Percentiles rank a stretch among this genome's conserved stretches.
These are phyloP conservation scores for Marasmarcha lunaedactyla DNA, from an alignment of 2,888 invertebrate species.

Conservation along the genomic window DNA sequence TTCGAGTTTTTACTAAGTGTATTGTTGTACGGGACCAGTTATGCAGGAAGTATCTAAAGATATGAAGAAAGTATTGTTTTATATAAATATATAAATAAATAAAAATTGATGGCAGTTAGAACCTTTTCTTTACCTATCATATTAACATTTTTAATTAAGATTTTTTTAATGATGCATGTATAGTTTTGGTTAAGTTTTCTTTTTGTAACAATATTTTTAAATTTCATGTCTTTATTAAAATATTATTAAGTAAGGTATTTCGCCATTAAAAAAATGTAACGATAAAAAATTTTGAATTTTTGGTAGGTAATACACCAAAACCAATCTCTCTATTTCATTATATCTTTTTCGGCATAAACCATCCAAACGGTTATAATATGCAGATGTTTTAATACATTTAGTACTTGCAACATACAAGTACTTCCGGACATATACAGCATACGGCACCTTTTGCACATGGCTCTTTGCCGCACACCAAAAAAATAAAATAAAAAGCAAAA, in stretches of 20 bases:
- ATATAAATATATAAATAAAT: too few species aligned
- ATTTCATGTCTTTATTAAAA: neutral
- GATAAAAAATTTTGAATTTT: too few species aligned
- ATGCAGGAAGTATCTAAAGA: neutral
- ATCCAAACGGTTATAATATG: conserved; percentile 15
- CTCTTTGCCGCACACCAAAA: conserved; percentile 15
- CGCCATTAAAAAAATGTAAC: too few species aligned
- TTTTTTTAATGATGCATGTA: too few species aligned
- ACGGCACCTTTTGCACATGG: conserved; percentile 56
- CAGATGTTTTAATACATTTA: conserved; percentile 29
- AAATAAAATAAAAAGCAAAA: conserved; percentile 3
- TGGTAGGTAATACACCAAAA: too few species aligned
- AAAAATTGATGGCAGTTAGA: too few species aligned
- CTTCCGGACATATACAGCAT: conserved; percentile 42
- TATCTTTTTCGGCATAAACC: neutral
- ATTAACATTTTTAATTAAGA: too few species aligned
- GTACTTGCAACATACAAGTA: conserved; percentile 18
- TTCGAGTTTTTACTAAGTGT: conserved; percentile 11
- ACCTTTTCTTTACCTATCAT: too few species aligned
- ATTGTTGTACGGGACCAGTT: conserved; percentile 4
- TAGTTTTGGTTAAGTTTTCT: too few species aligned
- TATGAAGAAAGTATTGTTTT: too few species aligned
- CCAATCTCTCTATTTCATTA: too few species aligned
- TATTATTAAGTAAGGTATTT: too few species aligned
- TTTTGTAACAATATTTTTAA: neutral